These are phyloP conservation scores for Drymonia ruficornis DNA, from an alignment of 2,888 invertebrate genomes.

Conservation along the genomic window DNA sequence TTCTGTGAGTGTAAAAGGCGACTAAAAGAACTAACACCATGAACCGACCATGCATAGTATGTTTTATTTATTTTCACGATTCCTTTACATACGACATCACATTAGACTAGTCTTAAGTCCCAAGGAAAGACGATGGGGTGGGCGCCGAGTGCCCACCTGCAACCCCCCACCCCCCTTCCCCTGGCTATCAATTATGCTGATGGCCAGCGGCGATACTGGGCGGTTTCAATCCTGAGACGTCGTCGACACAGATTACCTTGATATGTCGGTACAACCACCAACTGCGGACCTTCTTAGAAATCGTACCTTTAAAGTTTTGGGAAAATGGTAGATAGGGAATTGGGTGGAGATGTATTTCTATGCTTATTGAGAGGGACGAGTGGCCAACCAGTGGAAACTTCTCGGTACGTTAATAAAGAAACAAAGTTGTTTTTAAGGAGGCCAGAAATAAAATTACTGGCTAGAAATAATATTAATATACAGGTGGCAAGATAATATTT, in stretches of 20 bases:
- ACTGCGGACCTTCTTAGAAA: not conserved
- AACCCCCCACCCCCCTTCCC: too few relatives aligned
- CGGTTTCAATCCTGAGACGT: slow-evolving; percentile 21
- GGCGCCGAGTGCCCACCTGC: slow-evolving; percentile 5
- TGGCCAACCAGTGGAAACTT: too few relatives aligned
- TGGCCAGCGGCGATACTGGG: slow-evolving; percentile 33
- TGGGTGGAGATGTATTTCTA: too few relatives aligned
- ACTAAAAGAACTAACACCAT: too few relatives aligned
- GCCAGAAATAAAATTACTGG: too few relatives aligned
- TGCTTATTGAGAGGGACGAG: not conserved
- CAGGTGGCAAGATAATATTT: too few relatives aligned
- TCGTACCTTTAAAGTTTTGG: not conserved
- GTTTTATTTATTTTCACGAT: not conserved
- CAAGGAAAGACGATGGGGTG: slow-evolving; percentile 1
- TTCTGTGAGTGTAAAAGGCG: too few relatives aligned
- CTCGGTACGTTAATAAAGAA: too few relatives aligned
- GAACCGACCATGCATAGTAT: too few relatives aligned
- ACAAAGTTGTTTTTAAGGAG: too few relatives aligned
- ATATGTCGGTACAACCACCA: slow-evolving; percentile 23
- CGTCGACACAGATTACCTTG: slow-evolving; percentile 49
- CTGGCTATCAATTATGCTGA: slow-evolving; percentile 36
- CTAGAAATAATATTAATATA: too few relatives aligned
- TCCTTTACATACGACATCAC: slow-evolving; percentile 7
- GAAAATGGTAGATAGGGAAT: not conserved
- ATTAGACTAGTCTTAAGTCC: slow-evolving; percentile 11